These are phyloP conservation scores for Acanthosepion lycidas DNA, from an alignment of 2,888 invertebrate species.

Conservation along the genomic window DNA sequence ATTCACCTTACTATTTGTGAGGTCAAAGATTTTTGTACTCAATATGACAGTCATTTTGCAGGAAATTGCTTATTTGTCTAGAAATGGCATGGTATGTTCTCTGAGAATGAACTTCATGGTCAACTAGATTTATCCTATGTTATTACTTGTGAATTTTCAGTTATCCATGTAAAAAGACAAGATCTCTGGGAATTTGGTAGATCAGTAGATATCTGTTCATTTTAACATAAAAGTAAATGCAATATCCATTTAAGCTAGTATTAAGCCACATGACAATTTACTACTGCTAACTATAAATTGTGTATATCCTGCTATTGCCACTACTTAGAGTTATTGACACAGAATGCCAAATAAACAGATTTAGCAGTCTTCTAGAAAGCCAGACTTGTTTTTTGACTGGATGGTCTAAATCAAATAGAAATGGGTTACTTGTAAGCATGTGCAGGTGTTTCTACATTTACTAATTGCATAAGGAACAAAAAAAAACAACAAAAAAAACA, in stretches of 20 bases:
- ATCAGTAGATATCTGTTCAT: not conserved
- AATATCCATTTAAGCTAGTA: not conserved
- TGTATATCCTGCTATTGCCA: not conserved
- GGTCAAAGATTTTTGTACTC: too few relatives aligned
- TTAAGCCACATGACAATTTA: too few relatives aligned
- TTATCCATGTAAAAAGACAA: too few relatives aligned
- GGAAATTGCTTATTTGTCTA: too few relatives aligned
- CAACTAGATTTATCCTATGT: too few relatives aligned
- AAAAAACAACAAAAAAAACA: not conserved
- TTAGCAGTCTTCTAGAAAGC: not conserved
- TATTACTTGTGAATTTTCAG: too few relatives aligned
- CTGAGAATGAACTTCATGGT: too few relatives aligned
- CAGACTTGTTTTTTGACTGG: not conserved
- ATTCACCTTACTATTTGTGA: too few relatives aligned
- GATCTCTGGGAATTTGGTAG: too few relatives aligned
- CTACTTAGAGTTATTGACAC: not conserved
- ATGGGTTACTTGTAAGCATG: not conserved
- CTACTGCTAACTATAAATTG: too few relatives aligned
- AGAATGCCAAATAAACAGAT: not conserved
- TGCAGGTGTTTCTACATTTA: not conserved
- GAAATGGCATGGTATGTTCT: too few relatives aligned
- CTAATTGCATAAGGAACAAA: not conserved
- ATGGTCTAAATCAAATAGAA: not conserved
- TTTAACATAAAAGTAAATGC: not conserved
- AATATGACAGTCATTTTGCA: too few relatives aligned